Evolutionary conservation across 64 coral and sea anemone species (phyloP).

Genomic region (Porites australiensis): DNA sequence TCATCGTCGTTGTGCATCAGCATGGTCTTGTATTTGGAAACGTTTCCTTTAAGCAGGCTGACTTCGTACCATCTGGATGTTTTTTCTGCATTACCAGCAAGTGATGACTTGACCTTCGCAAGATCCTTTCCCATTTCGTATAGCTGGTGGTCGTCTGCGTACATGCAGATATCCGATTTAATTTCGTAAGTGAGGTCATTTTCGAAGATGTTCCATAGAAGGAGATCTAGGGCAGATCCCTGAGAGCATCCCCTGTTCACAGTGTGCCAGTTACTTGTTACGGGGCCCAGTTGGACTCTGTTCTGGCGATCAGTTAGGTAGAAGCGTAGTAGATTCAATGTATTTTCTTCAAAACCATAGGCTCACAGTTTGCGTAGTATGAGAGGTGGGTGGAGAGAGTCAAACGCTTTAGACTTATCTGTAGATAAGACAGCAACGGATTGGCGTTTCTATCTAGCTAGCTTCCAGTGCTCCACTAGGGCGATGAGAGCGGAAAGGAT

Average conservation of each 20-base stretch:
- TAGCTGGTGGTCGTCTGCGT: no score
- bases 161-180: neutral
- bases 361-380: conserved; percentile 24
- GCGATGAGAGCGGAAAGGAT: conserved; percentile 10
- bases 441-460: no score
- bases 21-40: neutral
- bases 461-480: conserved; percentile 25
- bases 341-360: conserved; percentile 17
- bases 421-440: conserved; percentile 26
- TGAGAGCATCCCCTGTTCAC: neutral
- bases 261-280: neutral
- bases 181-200: neutral
- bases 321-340: neutral
- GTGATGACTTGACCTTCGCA: neutral
- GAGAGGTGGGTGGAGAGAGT: neutral
- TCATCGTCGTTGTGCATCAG: neutral
- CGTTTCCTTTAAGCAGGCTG: neutral
- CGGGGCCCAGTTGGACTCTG: neutral
- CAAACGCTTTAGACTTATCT: conserved; percentile 55
- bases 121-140: no score
- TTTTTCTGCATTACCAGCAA: neutral
- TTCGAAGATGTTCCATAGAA: neutral
- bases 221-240: neutral
- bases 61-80: neutral
- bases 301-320: conserved; percentile 6